A percentile compares a stretch with the other conserved stretches of the same genome.
Conservation (phyloP, 2,797 vertebrate genomes). For the Tragelaphus eurycerus region DNA sequence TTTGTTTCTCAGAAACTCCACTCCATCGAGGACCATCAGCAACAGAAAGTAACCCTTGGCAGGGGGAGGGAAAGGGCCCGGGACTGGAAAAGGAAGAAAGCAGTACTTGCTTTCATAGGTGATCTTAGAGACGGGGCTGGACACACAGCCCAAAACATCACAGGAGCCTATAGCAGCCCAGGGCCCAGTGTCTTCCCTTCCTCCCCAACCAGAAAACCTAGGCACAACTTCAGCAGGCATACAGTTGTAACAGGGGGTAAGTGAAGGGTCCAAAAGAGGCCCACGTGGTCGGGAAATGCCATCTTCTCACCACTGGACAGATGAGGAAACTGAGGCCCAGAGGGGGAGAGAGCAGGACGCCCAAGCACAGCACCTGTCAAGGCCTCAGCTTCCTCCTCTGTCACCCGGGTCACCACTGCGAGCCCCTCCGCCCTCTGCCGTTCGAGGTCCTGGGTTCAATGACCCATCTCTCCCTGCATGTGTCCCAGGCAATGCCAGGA, state of each 20-base stretch:
- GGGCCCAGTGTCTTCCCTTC: too few relatives aligned
- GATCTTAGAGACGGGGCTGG: neutral
- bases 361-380: neutral
- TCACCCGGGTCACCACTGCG: neutral
- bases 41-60: neutral
- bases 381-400: neutral
- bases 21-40: neutral
- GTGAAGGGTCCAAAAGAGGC: neutral
- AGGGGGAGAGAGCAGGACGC: neutral
- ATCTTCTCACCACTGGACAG: neutral
- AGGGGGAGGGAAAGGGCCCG: neutral
- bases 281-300: neutral
- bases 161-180: neutral
- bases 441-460: neutral
- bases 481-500: neutral
- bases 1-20: neutral
- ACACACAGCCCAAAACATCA: neutral
- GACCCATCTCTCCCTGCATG: neutral
- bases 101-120: neutral
- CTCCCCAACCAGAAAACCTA: neutral
- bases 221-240: accelerated
- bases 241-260: neutral
- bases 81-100: conserved; percentile 8
- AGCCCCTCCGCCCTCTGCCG: neutral
- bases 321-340: neutral